Evolutionary conservation across 2,888 invertebrate genomes (phyloP).

Genomic region (Heliconius erato): DNA sequence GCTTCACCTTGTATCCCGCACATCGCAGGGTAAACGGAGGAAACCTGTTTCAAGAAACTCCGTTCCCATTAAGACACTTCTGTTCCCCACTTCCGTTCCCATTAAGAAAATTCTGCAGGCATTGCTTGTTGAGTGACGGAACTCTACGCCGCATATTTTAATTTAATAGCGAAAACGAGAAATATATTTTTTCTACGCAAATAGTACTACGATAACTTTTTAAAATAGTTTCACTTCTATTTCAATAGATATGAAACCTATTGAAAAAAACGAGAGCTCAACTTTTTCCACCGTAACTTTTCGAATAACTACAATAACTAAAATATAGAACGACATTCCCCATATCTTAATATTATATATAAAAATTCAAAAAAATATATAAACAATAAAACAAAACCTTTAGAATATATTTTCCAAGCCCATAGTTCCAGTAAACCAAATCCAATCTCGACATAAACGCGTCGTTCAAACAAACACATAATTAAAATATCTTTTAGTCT

Average conservation of each 20-base stretch:
- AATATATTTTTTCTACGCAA: background rate
- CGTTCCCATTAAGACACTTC: no score
- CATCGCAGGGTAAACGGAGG: no score
- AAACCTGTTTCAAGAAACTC: no score
- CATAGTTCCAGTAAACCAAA: background rate
- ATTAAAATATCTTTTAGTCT: slow-evolving; percentile 17
- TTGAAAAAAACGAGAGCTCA: background rate
- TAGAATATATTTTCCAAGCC: background rate
- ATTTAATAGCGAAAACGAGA: background rate
- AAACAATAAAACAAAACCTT: background rate
- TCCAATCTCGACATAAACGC: background rate
- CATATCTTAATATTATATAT: background rate
- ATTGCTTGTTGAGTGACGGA: no score
- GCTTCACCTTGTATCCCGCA: no score
- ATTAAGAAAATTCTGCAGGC: no score
- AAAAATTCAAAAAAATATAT: background rate
- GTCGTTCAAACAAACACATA: background rate
- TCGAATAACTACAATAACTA: background rate
- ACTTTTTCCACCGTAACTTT: background rate
- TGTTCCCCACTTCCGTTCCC: no score
- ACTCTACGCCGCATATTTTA: no score
- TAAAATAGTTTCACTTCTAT: background rate
- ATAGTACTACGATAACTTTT: background rate
- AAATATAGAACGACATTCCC: background rate
- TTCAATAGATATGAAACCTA: background rate